Evolutionary conservation across 2,797 vertebrate species (phyloP).

Genomic region (Ptychobarbus kaznakovi): DNA sequence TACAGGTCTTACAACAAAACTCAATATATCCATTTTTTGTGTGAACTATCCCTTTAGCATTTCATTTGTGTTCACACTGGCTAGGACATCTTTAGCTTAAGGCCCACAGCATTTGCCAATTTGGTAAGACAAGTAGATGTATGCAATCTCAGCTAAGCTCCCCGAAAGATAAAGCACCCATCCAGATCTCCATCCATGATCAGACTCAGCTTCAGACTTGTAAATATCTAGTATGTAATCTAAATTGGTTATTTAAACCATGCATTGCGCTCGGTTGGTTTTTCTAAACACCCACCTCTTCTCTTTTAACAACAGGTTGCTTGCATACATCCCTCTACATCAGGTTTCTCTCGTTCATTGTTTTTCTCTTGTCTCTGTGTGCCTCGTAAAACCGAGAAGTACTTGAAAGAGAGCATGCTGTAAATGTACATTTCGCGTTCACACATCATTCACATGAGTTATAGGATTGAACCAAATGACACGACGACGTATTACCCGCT

Average conservation of each 20-base stretch:
- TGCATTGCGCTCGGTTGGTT: neutral
- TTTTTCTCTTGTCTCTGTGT: neutral
- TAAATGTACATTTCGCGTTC: conserved; percentile 15
- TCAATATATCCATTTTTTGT: neutral
- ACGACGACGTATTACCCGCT: neutral
- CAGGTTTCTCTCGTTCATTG: neutral
- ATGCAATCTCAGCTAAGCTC: neutral
- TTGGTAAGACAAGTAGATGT: neutral
- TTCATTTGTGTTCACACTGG: neutral
- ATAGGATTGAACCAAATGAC: neutral
- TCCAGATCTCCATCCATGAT: neutral
- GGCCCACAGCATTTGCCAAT: neutral
- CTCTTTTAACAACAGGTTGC: conserved; percentile 12
- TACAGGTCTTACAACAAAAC: neutral
- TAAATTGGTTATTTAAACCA: neutral
- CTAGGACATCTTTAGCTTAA: neutral
- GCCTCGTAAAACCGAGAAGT: neutral
- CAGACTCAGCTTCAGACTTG: neutral
- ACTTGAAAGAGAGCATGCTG: neutral
- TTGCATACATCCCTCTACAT: neutral
- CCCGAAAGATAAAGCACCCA: neutral
- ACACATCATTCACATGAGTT: conserved; percentile 26
- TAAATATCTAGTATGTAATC: neutral
- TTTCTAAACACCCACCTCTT: neutral
- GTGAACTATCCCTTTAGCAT: neutral